Percentiles rank a stretch among this genome's conserved stretches.
These are phyloP conservation scores for Hylia prasina DNA, from an alignment of 2,113 vertebrate species.

Conservation along the genomic window DNA sequence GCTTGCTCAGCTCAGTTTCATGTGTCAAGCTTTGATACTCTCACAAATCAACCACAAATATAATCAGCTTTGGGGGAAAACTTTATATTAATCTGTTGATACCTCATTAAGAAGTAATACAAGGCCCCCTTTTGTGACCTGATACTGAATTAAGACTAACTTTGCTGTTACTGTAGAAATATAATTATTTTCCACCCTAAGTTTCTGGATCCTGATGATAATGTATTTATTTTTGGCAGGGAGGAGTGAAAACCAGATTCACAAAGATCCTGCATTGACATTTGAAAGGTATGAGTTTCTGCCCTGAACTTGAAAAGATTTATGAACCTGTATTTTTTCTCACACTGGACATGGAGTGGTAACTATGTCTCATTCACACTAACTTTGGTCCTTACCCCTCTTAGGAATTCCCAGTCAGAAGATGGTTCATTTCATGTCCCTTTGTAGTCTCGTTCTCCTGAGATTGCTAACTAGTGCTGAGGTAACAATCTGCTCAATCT, in stretches of 20 bases:
- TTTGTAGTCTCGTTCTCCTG: background rate
- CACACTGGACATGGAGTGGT: background rate
- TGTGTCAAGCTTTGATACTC: background rate
- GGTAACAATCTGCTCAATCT: background rate
- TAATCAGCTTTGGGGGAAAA: background rate
- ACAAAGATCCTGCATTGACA: background rate
- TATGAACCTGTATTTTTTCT: background rate
- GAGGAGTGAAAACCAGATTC: conserved; percentile 24
- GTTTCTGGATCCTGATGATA: background rate
- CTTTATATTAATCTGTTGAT: background rate
- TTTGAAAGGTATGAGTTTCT: conserved; percentile 8
- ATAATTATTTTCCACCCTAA: background rate
- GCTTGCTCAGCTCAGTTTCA: background rate
- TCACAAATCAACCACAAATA: background rate
- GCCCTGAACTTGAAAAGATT: background rate
- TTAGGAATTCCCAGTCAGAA: background rate
- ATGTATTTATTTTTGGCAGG: conserved; percentile 46
- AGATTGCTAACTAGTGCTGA: background rate
- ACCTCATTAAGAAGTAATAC: background rate
- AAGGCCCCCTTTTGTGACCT: background rate
- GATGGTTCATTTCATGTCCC: background rate
- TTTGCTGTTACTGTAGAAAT: background rate
- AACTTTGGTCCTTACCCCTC: background rate
- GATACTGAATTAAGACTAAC: background rate
- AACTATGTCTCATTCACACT: background rate